Evolutionary conservation across 2,797 vertebrate genomes (phyloP), one percentile per base, ranked within the genome.

Genomic region (Oreochromis mossambicus): DNA sequence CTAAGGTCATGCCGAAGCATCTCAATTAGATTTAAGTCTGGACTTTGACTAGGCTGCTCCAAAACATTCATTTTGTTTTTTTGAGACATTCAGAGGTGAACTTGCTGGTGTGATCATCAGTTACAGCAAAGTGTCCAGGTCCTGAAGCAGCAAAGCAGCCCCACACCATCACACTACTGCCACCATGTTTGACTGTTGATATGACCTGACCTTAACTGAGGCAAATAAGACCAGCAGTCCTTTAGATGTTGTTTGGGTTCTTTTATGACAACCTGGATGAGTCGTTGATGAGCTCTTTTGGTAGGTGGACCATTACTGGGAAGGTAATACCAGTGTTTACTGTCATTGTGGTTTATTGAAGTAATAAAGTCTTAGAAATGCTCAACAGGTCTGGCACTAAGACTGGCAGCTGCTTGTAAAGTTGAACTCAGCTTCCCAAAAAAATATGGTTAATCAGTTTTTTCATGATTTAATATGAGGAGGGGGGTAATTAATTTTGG

Each of bases 221-320:
- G 11, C 34, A 68, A 43, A 24, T 26, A 24, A 43, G 38, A 41
- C 36, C 63, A 43, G n/a, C 63, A 43, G 38, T 68, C 8, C 13
- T 68, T 68, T 68, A 43, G 7, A 43, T 24, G 61, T 66, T 66
- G 61, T 66, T 38, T 66, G 7, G 63, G n/a, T 68, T 43, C n/a
- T 68, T 68, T 66, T 66, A 38, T 63, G 61, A 63, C 61, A 36
- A 21, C 3, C 34, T 66, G 61, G n/a, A 43, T 68, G 63, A 68
- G 63, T 43, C 2, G 5, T 43, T 17, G 38, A 68, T 68, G 36
- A 38, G 19, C 63, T 68, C 7, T 43, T 68, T 68, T 43, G n/a
- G 36, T 43, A 41, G 36, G n/a, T 24, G n/a, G 36, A 41, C 0
- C 38, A 24, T 43, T 68, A 43, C 38, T 43, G 38, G 8, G 13